A percentile compares a stretch with the other conserved stretches of the same genome.
These are phyloP conservation scores for Microdon myrmicae DNA, from an alignment of 2,888 invertebrate species.

Conservation along the genomic window DNA sequence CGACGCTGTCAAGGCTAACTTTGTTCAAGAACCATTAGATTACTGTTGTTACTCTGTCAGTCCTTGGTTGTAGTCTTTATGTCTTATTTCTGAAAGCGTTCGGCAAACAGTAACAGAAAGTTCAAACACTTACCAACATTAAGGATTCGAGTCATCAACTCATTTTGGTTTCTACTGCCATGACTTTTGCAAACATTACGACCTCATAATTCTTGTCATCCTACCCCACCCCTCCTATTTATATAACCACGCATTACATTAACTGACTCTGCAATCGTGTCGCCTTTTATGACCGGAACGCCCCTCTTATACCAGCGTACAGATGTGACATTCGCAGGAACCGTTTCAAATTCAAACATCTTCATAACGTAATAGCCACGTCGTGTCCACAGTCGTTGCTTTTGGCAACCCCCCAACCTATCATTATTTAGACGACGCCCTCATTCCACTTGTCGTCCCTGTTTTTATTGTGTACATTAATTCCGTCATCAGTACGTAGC, in stretches of 20 bases:
- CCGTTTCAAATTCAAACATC: conserved; percentile 46
- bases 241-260: conserved; percentile 25
- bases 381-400: conserved; percentile 41
- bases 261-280: conserved; percentile 32
- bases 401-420: conserved; percentile 40
- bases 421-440: conserved; percentile 18
- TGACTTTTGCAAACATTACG: too few relatives aligned
- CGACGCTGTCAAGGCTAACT: too few relatives aligned
- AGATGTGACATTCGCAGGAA: conserved; percentile 37
- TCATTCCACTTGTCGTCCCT: conserved; percentile 1
- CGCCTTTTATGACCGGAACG: conserved; percentile 20
- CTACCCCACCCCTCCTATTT: too few relatives aligned
- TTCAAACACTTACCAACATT: too few relatives aligned
- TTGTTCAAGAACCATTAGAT: too few relatives aligned
- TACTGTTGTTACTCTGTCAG: too few relatives aligned
- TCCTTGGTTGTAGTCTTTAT: too few relatives aligned
- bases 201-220: too few relatives aligned
- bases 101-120: too few relatives aligned
- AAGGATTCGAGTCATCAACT: too few relatives aligned
- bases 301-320: conserved; percentile 14
- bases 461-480: conserved; percentile 33
- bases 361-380: conserved; percentile 40
- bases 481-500: conserved; percentile 34
- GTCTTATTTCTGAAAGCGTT: too few relatives aligned
- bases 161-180: too few relatives aligned